Evolutionary conservation across 2,797 vertebrate species (phyloP).

Genomic region (Fistularia tabacaria): DNA sequence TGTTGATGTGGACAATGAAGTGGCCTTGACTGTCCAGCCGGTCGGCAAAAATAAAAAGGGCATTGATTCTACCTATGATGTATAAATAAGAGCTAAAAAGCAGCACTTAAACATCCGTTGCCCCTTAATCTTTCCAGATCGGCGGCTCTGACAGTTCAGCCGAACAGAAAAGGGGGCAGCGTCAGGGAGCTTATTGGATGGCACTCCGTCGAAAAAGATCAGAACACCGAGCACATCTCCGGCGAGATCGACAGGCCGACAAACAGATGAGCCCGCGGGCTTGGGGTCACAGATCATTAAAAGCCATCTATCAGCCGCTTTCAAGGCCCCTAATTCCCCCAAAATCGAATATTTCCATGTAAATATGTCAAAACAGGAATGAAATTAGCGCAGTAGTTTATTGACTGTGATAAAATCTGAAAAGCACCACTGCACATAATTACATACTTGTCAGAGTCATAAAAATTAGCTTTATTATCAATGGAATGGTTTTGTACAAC

Average conservation of each 20-base stretch:
- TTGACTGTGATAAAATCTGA: conserved; percentile 99
- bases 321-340: conserved; percentile 98
- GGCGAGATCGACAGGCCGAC: conserved; percentile 87
- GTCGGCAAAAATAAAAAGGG: conserved; percentile 31
- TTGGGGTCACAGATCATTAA: conserved; percentile 99
- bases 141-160: conserved; percentile 57
- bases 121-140: conserved; percentile 63
- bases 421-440: conserved; percentile 99
- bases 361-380: conserved; percentile 99
- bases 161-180: conserved; percentile 39
- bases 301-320: conserved; percentile 99
- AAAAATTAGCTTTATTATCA: conserved; percentile 99
- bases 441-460: conserved; percentile 99
- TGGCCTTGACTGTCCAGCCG: conserved; percentile 27
- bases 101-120: conserved; percentile 51
- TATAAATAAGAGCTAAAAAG: conserved; percentile 56
- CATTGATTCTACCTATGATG: conserved; percentile 48
- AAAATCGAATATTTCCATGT: conserved; percentile 99
- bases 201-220: conserved; percentile 87
- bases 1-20: conserved; percentile 4
- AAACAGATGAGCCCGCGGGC: conserved; percentile 93
- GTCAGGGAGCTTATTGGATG: conserved; percentile 54
- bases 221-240: conserved; percentile 92
- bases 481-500: conserved; percentile 99
- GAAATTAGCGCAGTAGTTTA: conserved; percentile 99